These are phyloP conservation scores for Fissipunctia ypsillon DNA, from an alignment of 2,888 invertebrate species.

Conservation along the genomic window DNA sequence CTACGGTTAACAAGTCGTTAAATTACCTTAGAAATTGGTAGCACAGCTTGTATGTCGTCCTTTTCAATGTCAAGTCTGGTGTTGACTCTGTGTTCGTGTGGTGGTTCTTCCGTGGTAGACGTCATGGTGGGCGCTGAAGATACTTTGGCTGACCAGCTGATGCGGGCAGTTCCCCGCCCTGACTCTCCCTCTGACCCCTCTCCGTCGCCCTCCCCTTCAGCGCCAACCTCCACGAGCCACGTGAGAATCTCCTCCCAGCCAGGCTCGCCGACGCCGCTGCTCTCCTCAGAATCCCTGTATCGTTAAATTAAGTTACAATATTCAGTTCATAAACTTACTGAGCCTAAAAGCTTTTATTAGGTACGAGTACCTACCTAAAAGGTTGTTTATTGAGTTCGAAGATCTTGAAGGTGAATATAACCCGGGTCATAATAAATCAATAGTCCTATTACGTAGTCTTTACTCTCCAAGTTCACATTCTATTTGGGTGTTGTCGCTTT, in stretches of 20 bases:
- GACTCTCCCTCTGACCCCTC: slow-evolving; percentile 89
- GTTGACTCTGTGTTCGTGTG: slow-evolving; percentile 92
- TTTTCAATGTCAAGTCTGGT: slow-evolving; percentile 97
- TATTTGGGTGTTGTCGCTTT: slow-evolving; percentile 57
- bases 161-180: slow-evolving; percentile 95
- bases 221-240: slow-evolving; percentile 97
- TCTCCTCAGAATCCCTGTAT: slow-evolving; percentile 82
- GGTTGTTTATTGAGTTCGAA: slow-evolving; percentile 70
- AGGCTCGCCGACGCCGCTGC: slow-evolving; percentile 83
- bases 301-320: slow-evolving; percentile 50
- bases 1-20: slow-evolving; percentile 23
- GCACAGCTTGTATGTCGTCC: slow-evolving; percentile 97
- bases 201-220: slow-evolving; percentile 91
- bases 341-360: slow-evolving; percentile 68
- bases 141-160: slow-evolving; percentile 95
- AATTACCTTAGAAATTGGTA: slow-evolving; percentile 97
- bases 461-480: slow-evolving; percentile 61
- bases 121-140: slow-evolving; percentile 78
- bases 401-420: slow-evolving; percentile 70
- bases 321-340: slow-evolving; percentile 64
- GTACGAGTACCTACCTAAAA: too few relatives aligned
- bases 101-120: slow-evolving; percentile 84
- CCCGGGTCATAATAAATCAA: slow-evolving; percentile 73
- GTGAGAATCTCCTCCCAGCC: slow-evolving; percentile 96
- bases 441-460: slow-evolving; percentile 56